A percentile compares a stretch with the other conserved stretches of the same genome.
phyloP scores from a whole-genome alignment of 2,113 vertebrate genomes.

The Cochlearius cochlearius region DNA sequence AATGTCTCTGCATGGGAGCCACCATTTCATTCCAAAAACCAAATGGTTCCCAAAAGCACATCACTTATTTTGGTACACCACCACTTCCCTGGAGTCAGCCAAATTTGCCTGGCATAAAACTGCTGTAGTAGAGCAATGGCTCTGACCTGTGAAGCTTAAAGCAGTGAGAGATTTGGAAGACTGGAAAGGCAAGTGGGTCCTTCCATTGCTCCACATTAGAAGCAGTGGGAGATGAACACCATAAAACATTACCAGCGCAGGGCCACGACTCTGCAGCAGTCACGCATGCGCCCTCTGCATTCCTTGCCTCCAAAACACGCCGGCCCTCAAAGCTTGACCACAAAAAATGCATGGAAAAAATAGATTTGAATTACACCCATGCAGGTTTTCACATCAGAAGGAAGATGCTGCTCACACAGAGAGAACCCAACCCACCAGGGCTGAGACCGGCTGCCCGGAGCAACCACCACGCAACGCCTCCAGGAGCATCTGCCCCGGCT shows the following conservation, averaged over 20 bases:
- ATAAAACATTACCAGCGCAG: accelerated
- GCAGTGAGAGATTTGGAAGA: background rate
- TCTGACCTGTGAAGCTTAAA: background rate
- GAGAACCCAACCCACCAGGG: accelerated
- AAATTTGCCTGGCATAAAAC: background rate
- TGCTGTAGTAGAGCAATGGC: background rate
- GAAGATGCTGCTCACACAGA: accelerated
- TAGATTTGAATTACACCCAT: background rate
- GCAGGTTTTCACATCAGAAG: background rate
- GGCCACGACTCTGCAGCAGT: accelerated
- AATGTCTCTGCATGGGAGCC: background rate
- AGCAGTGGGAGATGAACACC: background rate
- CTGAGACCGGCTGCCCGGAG: accelerated
- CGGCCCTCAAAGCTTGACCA: background rate
- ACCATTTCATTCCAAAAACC: background rate
- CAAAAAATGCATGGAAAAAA: background rate
- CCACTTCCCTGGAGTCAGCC: background rate
- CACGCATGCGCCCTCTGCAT: background rate
- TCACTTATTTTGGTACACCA: background rate
- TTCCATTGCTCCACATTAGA: background rate
- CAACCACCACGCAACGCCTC: accelerated
- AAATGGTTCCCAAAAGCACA: background rate
- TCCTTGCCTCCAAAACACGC: background rate
- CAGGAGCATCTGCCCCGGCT: background rate
- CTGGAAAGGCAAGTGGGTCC: background rate